Evolutionary conservation across 2,113 vertebrate genomes (phyloP).

Genomic region (Thomomys bottae): DNA sequence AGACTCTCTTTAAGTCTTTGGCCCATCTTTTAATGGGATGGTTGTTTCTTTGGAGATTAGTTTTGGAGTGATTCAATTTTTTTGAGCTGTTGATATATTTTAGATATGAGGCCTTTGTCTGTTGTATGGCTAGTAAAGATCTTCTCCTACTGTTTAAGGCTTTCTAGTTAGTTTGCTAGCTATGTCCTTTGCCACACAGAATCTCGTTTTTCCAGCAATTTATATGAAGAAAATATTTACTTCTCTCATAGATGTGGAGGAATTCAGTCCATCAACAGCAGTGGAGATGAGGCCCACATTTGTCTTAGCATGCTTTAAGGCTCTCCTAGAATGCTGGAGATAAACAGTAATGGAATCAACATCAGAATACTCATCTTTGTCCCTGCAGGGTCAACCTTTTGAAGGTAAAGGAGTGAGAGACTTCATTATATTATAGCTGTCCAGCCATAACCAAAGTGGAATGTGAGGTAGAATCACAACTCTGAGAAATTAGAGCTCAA

Average conservation of each 20-base stretch:
- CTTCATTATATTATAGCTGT: neutral
- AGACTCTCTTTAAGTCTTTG: too few relatives aligned
- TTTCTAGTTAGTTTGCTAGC: too few relatives aligned
- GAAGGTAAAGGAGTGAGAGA: slow-evolving; percentile 59
- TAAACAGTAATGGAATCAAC: slow-evolving; percentile 93
- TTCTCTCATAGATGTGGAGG: slow-evolving; percentile 94
- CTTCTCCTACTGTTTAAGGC: too few relatives aligned
- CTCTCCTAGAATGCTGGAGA: slow-evolving; percentile 83
- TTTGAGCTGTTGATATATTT: too few relatives aligned
- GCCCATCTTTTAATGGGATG: too few relatives aligned
- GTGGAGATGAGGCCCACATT: slow-evolving; percentile 92
- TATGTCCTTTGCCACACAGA: too few relatives aligned
- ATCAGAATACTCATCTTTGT: slow-evolving; percentile 86
- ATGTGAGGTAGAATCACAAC: neutral
- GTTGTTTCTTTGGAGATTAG: too few relatives aligned
- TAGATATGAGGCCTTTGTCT: too few relatives aligned
- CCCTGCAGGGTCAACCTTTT: slow-evolving; percentile 90
- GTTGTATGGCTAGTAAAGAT: too few relatives aligned
- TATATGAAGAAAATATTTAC: slow-evolving; percentile 77
- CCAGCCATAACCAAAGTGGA: too few relatives aligned
- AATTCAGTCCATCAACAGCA: slow-evolving; percentile 91
- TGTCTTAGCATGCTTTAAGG: slow-evolving; percentile 92
- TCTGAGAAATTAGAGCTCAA: neutral
- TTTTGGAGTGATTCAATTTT: too few relatives aligned
- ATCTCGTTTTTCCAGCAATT: neutral